Percentiles rank a stretch among this genome's conserved stretches.
These are phyloP conservation scores for Acropora tenuis DNA, from an alignment of 64 coral and sea anemone genomes.

Conservation along the genomic window DNA sequence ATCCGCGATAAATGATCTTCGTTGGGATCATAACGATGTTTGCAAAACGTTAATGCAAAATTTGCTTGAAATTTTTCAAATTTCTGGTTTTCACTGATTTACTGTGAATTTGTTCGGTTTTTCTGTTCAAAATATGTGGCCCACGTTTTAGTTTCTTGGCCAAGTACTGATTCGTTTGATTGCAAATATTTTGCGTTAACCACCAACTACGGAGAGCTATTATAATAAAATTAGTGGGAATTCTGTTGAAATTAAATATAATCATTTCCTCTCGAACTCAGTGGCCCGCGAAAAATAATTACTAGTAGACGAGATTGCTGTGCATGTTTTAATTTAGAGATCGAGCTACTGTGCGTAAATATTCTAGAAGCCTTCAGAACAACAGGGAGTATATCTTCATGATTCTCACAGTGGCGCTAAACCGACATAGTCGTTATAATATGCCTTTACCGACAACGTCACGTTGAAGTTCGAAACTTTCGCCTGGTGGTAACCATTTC, in stretches of 20 bases:
- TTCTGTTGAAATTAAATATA: slow-evolving; percentile 14
- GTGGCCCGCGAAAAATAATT: neutral
- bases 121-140: slow-evolving; percentile 3
- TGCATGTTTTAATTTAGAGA: no score
- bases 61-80: neutral
- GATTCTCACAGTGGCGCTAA: no score
- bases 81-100: neutral
- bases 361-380: no score
- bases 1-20: neutral
- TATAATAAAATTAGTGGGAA: slow-evolving; percentile 15
- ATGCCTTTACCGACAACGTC: no score
- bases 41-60: neutral
- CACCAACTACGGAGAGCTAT: neutral
- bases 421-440: no score
- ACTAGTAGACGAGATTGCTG: no score
- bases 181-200: slow-evolving; percentile 8
- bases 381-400: no score
- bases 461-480: no score
- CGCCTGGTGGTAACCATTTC: no score
- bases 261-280: neutral
- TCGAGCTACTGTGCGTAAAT: no score
- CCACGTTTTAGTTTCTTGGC: neutral
- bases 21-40: no score
- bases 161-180: neutral
- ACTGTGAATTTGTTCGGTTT: slow-evolving; percentile 14